Evolutionary conservation across 2,113 vertebrate species (phyloP).

Genomic region (Otocyon megalotis): DNA sequence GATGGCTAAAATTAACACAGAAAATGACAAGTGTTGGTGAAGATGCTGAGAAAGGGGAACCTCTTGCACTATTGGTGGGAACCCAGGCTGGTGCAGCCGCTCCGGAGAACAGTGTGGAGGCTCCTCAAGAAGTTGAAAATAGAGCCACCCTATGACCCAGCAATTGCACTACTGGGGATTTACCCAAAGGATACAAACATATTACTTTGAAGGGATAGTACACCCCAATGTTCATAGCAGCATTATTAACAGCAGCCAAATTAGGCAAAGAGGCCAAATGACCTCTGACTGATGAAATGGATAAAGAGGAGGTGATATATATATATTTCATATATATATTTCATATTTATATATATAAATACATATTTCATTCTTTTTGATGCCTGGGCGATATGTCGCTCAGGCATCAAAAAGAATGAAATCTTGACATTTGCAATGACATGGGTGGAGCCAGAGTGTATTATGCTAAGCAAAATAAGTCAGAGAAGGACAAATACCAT

Average conservation of each 20-base stretch:
- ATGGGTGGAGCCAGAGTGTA: not conserved
- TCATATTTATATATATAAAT: no score
- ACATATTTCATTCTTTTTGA: no score
- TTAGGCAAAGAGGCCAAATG: not conserved
- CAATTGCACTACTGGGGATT: not conserved
- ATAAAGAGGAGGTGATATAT: not conserved
- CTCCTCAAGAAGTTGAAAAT: not conserved
- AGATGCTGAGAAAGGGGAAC: not conserved
- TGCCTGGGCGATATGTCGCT: no score
- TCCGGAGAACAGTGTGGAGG: not conserved
- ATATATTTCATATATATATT: no score
- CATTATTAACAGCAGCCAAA: not conserved
- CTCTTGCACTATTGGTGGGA: not conserved
- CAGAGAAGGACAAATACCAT: not conserved
- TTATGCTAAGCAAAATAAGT: not conserved
- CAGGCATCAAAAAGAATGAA: not conserved
- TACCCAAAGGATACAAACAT: not conserved
- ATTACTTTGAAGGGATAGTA: not conserved
- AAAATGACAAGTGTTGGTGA: not conserved
- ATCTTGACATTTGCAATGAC: not conserved
- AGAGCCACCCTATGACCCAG: not conserved
- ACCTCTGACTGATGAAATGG: not conserved
- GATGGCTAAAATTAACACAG: not conserved
- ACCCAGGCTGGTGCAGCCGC: not conserved
- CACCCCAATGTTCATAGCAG: not conserved